Base-by-base conservation (phyloP, 2,797 vertebrate species). In the Varecia variegata region DNA sequence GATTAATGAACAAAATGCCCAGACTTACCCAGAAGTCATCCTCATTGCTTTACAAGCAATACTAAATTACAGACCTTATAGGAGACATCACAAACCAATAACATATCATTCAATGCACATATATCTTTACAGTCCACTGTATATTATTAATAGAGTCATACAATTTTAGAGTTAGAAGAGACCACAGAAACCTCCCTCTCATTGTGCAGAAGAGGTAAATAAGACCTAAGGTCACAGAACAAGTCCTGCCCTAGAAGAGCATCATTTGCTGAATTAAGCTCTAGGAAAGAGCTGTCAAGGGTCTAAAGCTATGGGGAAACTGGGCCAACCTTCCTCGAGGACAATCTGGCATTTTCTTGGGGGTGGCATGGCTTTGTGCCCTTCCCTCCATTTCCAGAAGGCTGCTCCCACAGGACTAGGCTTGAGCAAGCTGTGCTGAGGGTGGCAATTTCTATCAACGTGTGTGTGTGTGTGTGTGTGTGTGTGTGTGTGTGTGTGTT, bases 21-120 rank as follows among this genome's bases (percentile, higher is more conserved):
- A 92, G 45, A 87, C 71, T 82, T 88, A 97, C 67, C 52, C 76
- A 60, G 84, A 96, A 88, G 74, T 90, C 86, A 94, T 79, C 45
- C 70, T 27, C 35, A 68, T 93, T 73, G 79, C 77, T 95, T 96
- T 85, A 96, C 30, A 93, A 97, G 85, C 71, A 92, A 67, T 92
- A 93, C 88, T 88, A 86, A 92, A 88, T 97, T 90, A 94, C 3
- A 92, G 40, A 76, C 20, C n/a, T 82, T 83, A 76, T 1, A 96
- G 89, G 87, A 96, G 73, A 76, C 54, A 96, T 95, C 87, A 86
- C 77, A 94, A 89, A 92, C 73, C 77, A 95, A 77, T 56, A 88
- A 56, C 20, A 32, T 76, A 76, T 70, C 93, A 96, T 73, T 88
- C 76, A 87, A 70, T 54, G 43, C 17, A 88, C 32, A 87, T 23